These are phyloP conservation scores for Coremacera marginata DNA, from an alignment of 2,888 invertebrate species.

Conservation along the genomic window DNA sequence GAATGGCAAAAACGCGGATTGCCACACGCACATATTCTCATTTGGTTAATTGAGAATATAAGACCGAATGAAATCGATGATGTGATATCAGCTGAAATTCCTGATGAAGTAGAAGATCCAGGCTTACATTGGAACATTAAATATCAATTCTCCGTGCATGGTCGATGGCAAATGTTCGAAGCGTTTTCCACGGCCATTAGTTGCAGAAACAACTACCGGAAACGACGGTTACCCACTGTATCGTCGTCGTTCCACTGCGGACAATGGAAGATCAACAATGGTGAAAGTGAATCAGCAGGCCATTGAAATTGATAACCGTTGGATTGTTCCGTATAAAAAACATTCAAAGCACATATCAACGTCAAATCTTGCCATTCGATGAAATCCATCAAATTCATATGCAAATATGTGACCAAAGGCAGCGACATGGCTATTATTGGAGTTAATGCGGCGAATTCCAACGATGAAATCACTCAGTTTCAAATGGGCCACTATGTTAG, in stretches of 20 bases:
- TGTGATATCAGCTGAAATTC: slow-evolving; percentile 53
- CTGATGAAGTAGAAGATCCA: slow-evolving; percentile 45
- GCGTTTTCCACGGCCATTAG: slow-evolving; percentile 44
- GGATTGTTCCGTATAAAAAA: slow-evolving; percentile 59
- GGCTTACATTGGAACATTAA: slow-evolving; percentile 42
- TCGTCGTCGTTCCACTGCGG: slow-evolving; percentile 39
- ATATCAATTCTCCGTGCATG: slow-evolving; percentile 46
- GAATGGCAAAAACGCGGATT: slow-evolving; percentile 62
- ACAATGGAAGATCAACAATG: slow-evolving; percentile 30
- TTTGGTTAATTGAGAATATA: slow-evolving; percentile 58
- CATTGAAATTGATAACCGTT: slow-evolving; percentile 56
- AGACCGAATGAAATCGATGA: slow-evolving; percentile 56
- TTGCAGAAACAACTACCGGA: slow-evolving; percentile 41
- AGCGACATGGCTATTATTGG: slow-evolving; percentile 57
- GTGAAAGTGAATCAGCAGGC: slow-evolving; percentile 12
- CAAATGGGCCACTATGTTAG: slow-evolving; percentile 54
- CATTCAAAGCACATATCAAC: slow-evolving; percentile 63
- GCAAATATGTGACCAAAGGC: slow-evolving; percentile 68
- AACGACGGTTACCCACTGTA: slow-evolving; percentile 43
- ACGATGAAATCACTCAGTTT: slow-evolving; percentile 44
- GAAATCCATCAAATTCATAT: slow-evolving; percentile 66
- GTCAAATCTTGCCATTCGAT: slow-evolving; percentile 67
- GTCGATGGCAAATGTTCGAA: slow-evolving; percentile 47
- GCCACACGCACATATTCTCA: slow-evolving; percentile 58
- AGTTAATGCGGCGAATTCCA: slow-evolving; percentile 30